Evolutionary conservation across 2,888 invertebrate genomes (phyloP).

Genomic region (Meteorus colon): DNA sequence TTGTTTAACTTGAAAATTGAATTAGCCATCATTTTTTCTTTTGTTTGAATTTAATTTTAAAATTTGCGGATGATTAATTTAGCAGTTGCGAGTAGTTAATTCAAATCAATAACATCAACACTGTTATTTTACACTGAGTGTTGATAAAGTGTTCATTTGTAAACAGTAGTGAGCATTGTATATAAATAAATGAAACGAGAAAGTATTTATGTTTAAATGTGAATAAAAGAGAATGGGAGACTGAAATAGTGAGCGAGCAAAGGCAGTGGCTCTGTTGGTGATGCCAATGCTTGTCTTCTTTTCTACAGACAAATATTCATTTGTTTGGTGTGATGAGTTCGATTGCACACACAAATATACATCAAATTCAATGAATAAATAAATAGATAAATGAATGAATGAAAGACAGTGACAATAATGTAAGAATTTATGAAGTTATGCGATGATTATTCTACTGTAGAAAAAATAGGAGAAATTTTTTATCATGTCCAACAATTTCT

Average conservation of each 20-base stretch:
- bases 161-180: constrained; percentile 32
- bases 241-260: background rate
- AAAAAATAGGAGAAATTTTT: background rate
- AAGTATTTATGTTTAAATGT: background rate
- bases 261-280: background rate
- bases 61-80: no score
- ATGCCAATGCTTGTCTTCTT: constrained; percentile 1
- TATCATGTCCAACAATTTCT: background rate
- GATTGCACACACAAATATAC: background rate
- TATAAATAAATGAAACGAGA: background rate
- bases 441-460: background rate
- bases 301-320: background rate
- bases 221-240: background rate
- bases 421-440: background rate
- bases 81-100: background rate
- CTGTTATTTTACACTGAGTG: background rate
- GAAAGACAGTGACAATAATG: background rate
- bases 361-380: background rate
- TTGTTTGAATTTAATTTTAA: background rate
- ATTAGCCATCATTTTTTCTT: background rate
- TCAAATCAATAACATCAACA: background rate
- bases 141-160: constrained; percentile 8
- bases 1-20: no score
- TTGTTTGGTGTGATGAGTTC: background rate
- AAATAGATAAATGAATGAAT: background rate